Conservation (phyloP, 2,113 vertebrate species). For the Cygnus atratus region DNA sequence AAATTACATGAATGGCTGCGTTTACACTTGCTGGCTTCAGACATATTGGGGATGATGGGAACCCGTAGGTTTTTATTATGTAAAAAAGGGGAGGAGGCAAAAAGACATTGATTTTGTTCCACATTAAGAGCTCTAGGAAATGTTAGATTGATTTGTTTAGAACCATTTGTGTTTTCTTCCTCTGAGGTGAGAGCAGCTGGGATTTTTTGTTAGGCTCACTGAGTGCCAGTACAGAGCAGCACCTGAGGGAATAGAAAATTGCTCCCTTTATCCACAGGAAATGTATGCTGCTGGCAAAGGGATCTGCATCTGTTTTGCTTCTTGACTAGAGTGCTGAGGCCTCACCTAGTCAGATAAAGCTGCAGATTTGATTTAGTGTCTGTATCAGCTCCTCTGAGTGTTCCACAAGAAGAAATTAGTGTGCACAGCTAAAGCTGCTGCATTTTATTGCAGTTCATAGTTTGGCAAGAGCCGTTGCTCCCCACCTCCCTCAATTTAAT, state of each 20-base stretch:
- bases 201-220: slow-evolving; percentile 64
- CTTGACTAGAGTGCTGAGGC: slow-evolving; percentile 35
- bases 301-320: slow-evolving; percentile 40
- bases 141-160: slow-evolving; percentile 75
- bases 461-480: slow-evolving; percentile 5
- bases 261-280: slow-evolving; percentile 61
- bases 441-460: background rate
- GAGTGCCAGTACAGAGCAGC: slow-evolving; percentile 41
- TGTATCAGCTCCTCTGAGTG: slow-evolving; percentile 14
- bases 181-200: slow-evolving; percentile 48
- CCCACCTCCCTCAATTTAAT: slow-evolving; percentile 28
- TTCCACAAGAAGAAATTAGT: slow-evolving; percentile 10
- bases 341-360: slow-evolving; percentile 39
- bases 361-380: slow-evolving; percentile 30
- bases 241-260: slow-evolving; percentile 67
- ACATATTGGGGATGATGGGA: slow-evolving; percentile 65
- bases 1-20: slow-evolving; percentile 74
- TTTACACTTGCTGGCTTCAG: slow-evolving; percentile 66
- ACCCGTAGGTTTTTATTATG: slow-evolving; percentile 58
- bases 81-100: slow-evolving; percentile 37
- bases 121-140: slow-evolving; percentile 60
- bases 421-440: background rate
- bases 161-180: slow-evolving; percentile 65
- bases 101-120: slow-evolving; percentile 49
- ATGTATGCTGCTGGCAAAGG: slow-evolving; percentile 54